A percentile compares a stretch with the other conserved stretches of the same genome.
Evolutionary conservation across 1,140 invertebrate genomes (phyloP).

Genomic region (Grapholita molesta): DNA sequence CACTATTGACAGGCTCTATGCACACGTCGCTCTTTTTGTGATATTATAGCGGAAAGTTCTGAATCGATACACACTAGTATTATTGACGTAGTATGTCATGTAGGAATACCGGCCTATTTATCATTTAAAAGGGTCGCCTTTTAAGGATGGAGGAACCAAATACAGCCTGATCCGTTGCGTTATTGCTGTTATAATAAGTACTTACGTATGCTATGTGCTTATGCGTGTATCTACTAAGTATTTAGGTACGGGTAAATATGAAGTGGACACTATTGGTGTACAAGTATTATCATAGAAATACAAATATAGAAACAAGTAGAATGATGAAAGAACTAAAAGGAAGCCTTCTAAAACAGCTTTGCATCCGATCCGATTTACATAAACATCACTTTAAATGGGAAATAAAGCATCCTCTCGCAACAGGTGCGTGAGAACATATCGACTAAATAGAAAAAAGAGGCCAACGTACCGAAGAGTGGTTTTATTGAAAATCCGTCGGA

Average conservation of each 20-base stretch:
- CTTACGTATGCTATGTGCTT: not conserved
- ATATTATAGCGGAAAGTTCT: conserved; percentile 14
- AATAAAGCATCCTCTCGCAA: conserved; percentile 30
- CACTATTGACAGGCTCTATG: conserved; percentile 36
- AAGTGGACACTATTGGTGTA: no score
- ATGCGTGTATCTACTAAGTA: not conserved
- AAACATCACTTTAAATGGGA: conserved; percentile 32
- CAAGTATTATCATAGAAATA: not conserved
- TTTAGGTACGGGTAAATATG: not conserved
- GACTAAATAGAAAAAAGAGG: conserved; percentile 46
- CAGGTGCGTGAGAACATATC: conserved; percentile 66
- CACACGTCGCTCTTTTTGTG: conserved; percentile 15
- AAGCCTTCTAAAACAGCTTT: not conserved
- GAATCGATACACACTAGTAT: conserved; percentile 10
- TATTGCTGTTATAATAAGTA: not conserved
- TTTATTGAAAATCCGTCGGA: conserved; percentile 63
- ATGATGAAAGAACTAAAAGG: not conserved
- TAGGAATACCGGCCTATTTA: not conserved
- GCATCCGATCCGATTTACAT: conserved; percentile 32
- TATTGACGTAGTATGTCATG: conserved; percentile 1
- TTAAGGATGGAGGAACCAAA: not conserved
- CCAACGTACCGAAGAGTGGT: conserved; percentile 55
- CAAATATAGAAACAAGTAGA: not conserved
- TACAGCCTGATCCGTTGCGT: not conserved
- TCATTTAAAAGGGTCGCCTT: not conserved